Evolutionary conservation across 2,888 invertebrate species (phyloP), one percentile per base, ranked within the genome.

Genomic region (Biston betularia): DNA sequence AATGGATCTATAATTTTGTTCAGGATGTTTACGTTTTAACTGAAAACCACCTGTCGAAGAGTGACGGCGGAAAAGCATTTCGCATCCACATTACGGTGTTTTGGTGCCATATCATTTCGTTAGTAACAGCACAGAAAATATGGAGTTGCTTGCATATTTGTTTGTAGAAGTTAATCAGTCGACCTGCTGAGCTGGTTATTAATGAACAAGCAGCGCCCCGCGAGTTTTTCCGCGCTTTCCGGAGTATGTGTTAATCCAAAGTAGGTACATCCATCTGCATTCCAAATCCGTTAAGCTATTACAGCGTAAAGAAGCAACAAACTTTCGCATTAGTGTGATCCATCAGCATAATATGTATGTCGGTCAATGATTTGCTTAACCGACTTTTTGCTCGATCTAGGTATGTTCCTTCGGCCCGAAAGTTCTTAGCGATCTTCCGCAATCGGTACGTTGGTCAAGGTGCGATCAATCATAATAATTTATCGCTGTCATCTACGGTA

Each of bases 21-120:
- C 65, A 64, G 65, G 68, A 65, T 73, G 72, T 75, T 72, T 75
- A 73, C 66, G 68, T 72, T 65, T 64, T 24, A 58, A 60, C 63
- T 65, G 49, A 68, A 72, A 74, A 63, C 60, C 65, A 52, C 55
- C 64, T 15, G 45, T 59, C 44, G 48, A 33, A 48, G 49, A 67
- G 54, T 63, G 34, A 66, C 52, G 59, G 42, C 55, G 46, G 53
- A 71, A 68, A 65, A 64, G 44, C 58, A 67, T 67, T 67, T 53
- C 35, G 42, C 61, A 48, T 35, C 33, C 59, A 64, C 45, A 59
- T 59, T 57, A 55, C 50, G 53, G 42, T 38, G 49, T 66, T 66
- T 64, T 64, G 66, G 52, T 57, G 48, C 63, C 66, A 38, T 15
- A 44, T 56, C 55, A 49, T 49, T 9, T 54, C 45, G 59, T 54